phyloP scores from a whole-genome alignment of 2,113 vertebrate genomes.

The Siphamia tubifer region DNA sequence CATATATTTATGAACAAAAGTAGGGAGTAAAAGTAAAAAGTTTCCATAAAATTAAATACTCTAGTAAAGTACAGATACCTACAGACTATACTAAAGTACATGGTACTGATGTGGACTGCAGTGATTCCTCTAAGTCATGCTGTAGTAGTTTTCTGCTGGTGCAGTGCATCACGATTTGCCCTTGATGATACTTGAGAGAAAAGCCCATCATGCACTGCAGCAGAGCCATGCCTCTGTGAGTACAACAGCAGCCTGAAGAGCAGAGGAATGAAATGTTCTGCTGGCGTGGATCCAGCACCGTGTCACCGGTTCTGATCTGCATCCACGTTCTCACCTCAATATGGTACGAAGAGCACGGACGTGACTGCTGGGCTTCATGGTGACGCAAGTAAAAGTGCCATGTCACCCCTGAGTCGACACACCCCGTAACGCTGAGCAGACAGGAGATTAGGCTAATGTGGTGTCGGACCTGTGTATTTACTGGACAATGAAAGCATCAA shows the following conservation, averaged over 20 bases:
- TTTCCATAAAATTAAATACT: no score
- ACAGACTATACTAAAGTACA: no score
- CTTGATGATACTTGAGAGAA: constrained; percentile 19
- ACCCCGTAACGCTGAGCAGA: no score
- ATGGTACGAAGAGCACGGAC: not conserved
- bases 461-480: no score
- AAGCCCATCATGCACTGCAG: constrained; percentile 26
- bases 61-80: no score
- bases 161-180: constrained; percentile 46
- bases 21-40: no score
- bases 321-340: not conserved
- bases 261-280: not conserved
- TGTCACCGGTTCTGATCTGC: not conserved
- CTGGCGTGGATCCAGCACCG: not conserved
- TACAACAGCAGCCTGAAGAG: not conserved
- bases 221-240: not conserved
- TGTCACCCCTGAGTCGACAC: not conserved
- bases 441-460: no score
- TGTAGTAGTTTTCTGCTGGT: not conserved
- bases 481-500: no score
- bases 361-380: not conserved
- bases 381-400: no score
- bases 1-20: no score
- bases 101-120: not conserved
- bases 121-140: not conserved